These are phyloP conservation scores for Cheilosia vernalis DNA, from an alignment of 2,888 invertebrate species.

Conservation along the genomic window DNA sequence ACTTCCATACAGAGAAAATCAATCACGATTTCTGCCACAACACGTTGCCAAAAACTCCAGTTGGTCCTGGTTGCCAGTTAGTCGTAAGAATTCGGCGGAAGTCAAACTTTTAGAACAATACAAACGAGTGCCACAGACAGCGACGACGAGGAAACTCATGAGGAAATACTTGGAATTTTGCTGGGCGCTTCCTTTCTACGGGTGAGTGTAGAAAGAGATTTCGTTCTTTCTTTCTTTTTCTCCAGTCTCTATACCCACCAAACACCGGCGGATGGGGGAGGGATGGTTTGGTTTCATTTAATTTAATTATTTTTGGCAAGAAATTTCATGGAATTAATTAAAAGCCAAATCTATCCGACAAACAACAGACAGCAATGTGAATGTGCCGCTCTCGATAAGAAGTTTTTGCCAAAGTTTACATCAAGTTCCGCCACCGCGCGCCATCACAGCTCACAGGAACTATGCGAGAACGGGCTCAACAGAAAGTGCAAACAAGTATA, in stretches of 20 bases:
- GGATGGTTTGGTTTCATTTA: conserved; percentile 22
- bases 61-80: conserved; percentile 89
- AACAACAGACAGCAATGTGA: conserved; percentile 64
- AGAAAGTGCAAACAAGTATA: conserved; percentile 38
- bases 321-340: conserved; percentile 73
- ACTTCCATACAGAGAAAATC: conserved; percentile 86
- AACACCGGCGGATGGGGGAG: neutral
- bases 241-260: neutral
- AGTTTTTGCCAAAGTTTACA: conserved; percentile 50
- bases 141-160: conserved; percentile 92
- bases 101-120: conserved; percentile 93
- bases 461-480: conserved; percentile 8
- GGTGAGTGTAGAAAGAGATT: conserved; percentile 84
- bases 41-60: conserved; percentile 89
- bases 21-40: conserved; percentile 90
- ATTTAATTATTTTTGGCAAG: conserved; percentile 74
- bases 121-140: conserved; percentile 91
- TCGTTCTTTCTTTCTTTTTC: conserved; percentile 2
- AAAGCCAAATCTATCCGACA: conserved; percentile 65
- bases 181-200: conserved; percentile 95
- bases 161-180: conserved; percentile 95
- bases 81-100: conserved; percentile 93
- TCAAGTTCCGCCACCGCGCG: conserved; percentile 18
- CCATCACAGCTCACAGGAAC: conserved; percentile 2
- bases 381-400: conserved; percentile 60